Evolutionary conservation across 2,113 vertebrate genomes (phyloP).

Genomic region (Cervus canadensis): DNA sequence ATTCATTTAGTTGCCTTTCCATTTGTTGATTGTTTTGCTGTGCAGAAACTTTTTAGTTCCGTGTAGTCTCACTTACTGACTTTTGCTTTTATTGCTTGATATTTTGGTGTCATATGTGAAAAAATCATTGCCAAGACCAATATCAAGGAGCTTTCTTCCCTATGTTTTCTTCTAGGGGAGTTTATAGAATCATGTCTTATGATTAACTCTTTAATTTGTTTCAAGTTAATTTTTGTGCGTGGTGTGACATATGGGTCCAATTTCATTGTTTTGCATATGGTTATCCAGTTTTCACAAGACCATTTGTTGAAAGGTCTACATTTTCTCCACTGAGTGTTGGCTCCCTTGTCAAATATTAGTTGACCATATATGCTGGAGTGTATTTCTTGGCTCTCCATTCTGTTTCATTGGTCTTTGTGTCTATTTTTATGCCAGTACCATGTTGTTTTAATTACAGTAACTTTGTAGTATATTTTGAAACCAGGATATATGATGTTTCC

Average conservation of each 20-base stretch:
- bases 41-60: neutral
- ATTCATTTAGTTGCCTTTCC: neutral
- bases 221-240: neutral
- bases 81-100: slow-evolving; percentile 4
- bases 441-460: neutral
- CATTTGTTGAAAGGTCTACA: neutral
- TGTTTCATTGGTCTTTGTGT: neutral
- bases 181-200: neutral
- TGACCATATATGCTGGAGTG: neutral
- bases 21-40: neutral
- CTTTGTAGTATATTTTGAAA: neutral
- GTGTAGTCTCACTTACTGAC: no score
- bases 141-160: neutral
- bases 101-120: neutral
- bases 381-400: neutral
- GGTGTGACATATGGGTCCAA: neutral
- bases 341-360: neutral
- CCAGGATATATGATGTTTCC: neutral
- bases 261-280: neutral
- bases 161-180: neutral
- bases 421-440: neutral
- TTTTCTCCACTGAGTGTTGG: neutral
- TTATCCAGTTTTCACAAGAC: neutral
- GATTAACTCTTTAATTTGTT: neutral
- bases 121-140: neutral